Evolutionary conservation across 2,797 vertebrate genomes (phyloP), one percentile per base, ranked within the genome.

Genomic region (Microctenopoma stevenorrisi): DNA sequence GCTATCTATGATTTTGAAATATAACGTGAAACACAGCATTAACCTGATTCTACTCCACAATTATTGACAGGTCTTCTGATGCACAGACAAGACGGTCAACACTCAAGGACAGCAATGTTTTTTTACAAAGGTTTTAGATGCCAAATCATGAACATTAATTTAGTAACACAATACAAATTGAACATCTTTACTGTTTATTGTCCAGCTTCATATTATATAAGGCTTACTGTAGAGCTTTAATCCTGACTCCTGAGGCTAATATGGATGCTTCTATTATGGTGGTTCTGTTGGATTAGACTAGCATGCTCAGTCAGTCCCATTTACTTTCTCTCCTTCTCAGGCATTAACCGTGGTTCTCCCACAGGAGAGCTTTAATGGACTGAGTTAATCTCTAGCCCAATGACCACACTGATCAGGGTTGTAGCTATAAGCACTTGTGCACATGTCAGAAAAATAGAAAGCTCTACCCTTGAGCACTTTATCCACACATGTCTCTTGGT

Each of bases 351-450:
- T 64, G 52, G 59, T 62, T 86, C 80, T 81, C 74, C 77, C 73
- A 76, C 38, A 73, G 79, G 72, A 76, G 58, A 57, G 70, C 65
- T 87, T 89, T 86, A 83, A 86, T 87, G 73, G 72, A 70, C 81
- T 67, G 38, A 72, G 64, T 65, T 87, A 75, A 84, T 71, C 80
- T 82, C 69, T 79, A 14, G 15, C 52, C 69, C 54, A 71, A 48
- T 83, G 76, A 33, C 74, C 67, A 51, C 64, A 18, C 61, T 48
- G 52, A 55, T 74, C 58, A 3, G 42, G 14, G 42, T 46, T 76
- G n/a, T 18, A 68, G 65, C 71, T 75, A 51, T 73, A 55, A 82
- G 67, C 38, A 0, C 61, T 58, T 30, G 55, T 38, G 48, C 69
- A 30, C 30, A 30, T 16, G 52, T 72, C 53, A 28, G 74, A 74